Percentiles rank a stretch among this genome's conserved stretches.
Evolutionary conservation across 1,140 invertebrate genomes (phyloP).

Genomic region (Drosophila pachea): DNA sequence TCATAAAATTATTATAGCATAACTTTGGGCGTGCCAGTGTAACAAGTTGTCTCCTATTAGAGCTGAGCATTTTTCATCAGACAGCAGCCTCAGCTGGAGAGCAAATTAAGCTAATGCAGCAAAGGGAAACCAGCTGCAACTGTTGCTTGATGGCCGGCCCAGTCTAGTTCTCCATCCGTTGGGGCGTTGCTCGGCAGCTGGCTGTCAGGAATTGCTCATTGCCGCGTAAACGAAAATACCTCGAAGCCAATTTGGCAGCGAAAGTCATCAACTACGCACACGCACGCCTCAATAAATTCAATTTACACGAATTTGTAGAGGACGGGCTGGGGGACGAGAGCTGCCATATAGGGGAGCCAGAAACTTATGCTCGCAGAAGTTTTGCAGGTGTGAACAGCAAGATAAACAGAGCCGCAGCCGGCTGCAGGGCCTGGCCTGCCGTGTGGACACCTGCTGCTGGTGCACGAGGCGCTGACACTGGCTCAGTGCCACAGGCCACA

Average conservation of each 20-base stretch:
- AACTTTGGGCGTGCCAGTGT: conserved; percentile 55
- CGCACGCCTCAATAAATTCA: conserved; percentile 75
- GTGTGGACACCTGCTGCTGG: neutral
- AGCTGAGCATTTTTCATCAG: conserved; percentile 54
- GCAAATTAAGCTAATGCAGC: conserved; percentile 64
- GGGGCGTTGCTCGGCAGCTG: conserved; percentile 24
- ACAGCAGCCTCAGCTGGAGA: conserved; percentile 55
- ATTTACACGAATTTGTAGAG: conserved; percentile 77
- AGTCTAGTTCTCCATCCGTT: too few species aligned
- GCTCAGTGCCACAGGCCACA: too few species aligned
- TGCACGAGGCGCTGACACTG: neutral
- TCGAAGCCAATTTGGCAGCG: conserved; percentile 67
- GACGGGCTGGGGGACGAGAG: conserved; percentile 38
- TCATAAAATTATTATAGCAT: conserved; percentile 68
- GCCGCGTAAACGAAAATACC: conserved; percentile 48
- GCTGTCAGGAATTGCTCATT: conserved; percentile 45
- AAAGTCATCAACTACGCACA: conserved; percentile 73
- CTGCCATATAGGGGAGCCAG: conserved; percentile 40
- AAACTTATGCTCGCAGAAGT: conserved; percentile 62
- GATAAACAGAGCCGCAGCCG: conserved; percentile 55
- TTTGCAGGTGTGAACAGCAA: conserved; percentile 74
- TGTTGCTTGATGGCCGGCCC: conserved; percentile 43
- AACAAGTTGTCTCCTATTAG: conserved; percentile 67
- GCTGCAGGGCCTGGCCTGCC: neutral
- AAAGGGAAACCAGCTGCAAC: conserved; percentile 52